Percentiles rank a stretch among this genome's conserved stretches.
These are phyloP conservation scores for Ptilorrhoa leucosticta DNA, from an alignment of 2,113 vertebrate species.

Conservation along the genomic window DNA sequence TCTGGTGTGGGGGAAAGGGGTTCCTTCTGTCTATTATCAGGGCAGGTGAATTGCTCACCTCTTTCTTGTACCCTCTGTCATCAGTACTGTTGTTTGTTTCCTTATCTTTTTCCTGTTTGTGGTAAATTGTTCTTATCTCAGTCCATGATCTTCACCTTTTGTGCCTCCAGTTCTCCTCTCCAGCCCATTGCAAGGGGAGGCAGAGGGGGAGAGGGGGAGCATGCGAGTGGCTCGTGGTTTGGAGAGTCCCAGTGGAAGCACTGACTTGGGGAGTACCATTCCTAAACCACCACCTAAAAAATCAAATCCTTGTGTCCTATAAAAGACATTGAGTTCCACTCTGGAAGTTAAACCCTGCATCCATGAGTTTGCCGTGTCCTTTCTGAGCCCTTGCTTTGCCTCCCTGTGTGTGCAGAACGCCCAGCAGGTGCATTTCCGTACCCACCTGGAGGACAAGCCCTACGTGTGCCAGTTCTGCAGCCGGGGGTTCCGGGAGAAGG, in stretches of 20 bases:
- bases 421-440: conserved; percentile 93
- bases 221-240: not conserved
- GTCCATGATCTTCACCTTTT: not conserved
- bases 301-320: not conserved
- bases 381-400: not conserved
- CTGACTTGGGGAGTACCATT: not conserved
- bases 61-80: not conserved
- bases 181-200: not conserved
- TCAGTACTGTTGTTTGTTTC: not conserved
- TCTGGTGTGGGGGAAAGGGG: not conserved
- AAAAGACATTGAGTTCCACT: not conserved
- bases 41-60: not conserved
- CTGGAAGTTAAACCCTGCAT: not conserved
- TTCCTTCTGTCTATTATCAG: not conserved
- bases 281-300: not conserved
- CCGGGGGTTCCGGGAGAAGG: conserved; percentile 94
- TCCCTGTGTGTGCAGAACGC: conserved; percentile 79
- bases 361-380: accelerated
- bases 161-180: not conserved
- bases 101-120: not conserved
- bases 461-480: conserved; percentile 88
- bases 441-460: conserved; percentile 89
- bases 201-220: not conserved
- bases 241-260: not conserved
- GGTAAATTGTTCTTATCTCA: not conserved